phyloP scores from a whole-genome alignment of 2,888 invertebrate species.

The Melinaea menophilus region DNA sequence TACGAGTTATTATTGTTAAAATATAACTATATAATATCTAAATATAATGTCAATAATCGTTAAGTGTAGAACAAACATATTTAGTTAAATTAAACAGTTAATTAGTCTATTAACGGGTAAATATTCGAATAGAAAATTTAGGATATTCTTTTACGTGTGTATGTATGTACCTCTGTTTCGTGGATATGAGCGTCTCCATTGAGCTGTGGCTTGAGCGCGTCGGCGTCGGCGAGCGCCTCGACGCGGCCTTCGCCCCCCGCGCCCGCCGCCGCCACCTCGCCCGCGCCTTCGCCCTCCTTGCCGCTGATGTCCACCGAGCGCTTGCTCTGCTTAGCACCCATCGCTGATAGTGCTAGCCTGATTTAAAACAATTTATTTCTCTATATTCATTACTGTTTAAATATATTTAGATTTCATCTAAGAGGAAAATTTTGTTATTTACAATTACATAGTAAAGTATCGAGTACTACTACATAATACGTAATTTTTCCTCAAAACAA shows the following conservation, averaged over 20 bases:
- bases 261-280: constrained; percentile 73
- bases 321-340: constrained; percentile 93
- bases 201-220: constrained; percentile 84
- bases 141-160: too few relatives aligned
- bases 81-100: too few relatives aligned
- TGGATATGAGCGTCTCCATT: constrained; percentile 84
- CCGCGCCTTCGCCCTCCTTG: constrained; percentile 80
- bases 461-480: too few relatives aligned
- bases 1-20: constrained; percentile 2
- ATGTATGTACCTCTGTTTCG: constrained; percentile 69
- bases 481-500: too few relatives aligned
- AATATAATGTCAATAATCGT: not conserved
- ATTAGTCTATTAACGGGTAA: too few relatives aligned
- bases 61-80: too few relatives aligned
- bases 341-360: constrained; percentile 65
- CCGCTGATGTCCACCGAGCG: constrained; percentile 91
- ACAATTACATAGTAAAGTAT: too few relatives aligned
- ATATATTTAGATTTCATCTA: not conserved
- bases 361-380: not conserved
- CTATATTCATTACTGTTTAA: not conserved
- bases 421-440: not conserved
- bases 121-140: too few relatives aligned
- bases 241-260: constrained; percentile 83
- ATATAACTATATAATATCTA: not conserved
- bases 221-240: constrained; percentile 86